Evolutionary conservation across 1,140 invertebrate genomes (phyloP), one percentile per base, ranked within the genome.

Genomic region (Cherax destructor): DNA sequence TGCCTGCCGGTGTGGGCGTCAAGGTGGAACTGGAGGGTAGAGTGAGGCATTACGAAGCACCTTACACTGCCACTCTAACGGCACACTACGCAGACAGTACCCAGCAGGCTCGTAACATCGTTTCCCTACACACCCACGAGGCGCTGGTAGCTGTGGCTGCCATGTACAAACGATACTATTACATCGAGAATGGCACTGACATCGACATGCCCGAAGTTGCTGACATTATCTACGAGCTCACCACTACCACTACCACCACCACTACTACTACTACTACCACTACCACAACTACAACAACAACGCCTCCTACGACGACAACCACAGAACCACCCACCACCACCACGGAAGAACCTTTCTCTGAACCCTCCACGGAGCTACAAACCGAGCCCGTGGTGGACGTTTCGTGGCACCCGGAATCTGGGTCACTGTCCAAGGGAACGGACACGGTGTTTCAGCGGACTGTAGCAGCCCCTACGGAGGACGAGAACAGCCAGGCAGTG

Each of bases 191-290:
- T 50, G 92, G 92, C 5, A 86, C 88, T 3, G 77, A 84, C 11
- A 4, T 92, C 5, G 69, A 81, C 21, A 59, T 87, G 13, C 78
- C 85, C 10, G 16, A 76, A 9, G 21, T 77, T n/a, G 47, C 88
- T 9, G 47, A 86, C 11, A 30, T 77, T 11, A 24, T 92, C 21
- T 92, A 87, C 59, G 78, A 92, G 49, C 88, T 91, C 7, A 92
- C 92, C 65, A 92, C 92, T 21, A 92, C 92, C 0, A 92, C 92
- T 18, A 92, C 92, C 69, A 92, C 92, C 0, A 92, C 92, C 1
- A 92, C 92, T 16, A 91, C 89, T 4, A 91, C 89, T 4, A 91
- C 88, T 2, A n/a, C n/a, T n/a, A n/a, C n/a, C n/a, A n/a, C n/a
- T n/a, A 92, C 92, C 0, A 92, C 92, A 0, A 92, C 92, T 6